phyloP scores from a whole-genome alignment of 2,888 invertebrate genomes.

The Piscicola geometra region DNA sequence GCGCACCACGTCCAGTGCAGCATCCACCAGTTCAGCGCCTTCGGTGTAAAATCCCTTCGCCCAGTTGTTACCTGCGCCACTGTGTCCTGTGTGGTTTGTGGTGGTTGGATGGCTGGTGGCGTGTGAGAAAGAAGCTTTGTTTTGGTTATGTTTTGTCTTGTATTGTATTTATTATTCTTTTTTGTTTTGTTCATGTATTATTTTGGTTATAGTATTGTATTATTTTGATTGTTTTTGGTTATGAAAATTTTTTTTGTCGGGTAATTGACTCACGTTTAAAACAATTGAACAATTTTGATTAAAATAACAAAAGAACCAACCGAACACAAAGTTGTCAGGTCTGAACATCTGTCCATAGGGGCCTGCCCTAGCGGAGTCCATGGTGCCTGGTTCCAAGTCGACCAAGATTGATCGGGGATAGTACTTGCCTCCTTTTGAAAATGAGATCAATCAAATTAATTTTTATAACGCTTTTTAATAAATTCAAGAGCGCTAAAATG shows the following conservation, averaged over 20 bases:
- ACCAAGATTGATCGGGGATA: conserved; percentile 31
- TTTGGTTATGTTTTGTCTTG: too few relatives aligned
- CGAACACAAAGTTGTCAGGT: conserved; percentile 74
- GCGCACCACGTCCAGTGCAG: conserved; percentile 52
- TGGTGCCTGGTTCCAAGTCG: conserved; percentile 90
- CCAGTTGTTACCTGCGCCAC: conserved; percentile 53
- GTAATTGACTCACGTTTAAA: not conserved
- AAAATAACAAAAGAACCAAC: not conserved
- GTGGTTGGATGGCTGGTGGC: too few relatives aligned
- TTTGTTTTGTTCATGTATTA: not conserved
- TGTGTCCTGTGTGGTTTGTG: conserved; percentile 54
- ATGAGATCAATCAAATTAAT: too few relatives aligned
- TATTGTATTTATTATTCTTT: not conserved
- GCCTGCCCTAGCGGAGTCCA: conserved; percentile 83
- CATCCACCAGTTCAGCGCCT: conserved; percentile 53
- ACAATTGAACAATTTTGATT: not conserved
- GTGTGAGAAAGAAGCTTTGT: too few relatives aligned
- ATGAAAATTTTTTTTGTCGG: not conserved
- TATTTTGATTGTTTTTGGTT: not conserved
- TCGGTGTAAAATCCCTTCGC: conserved; percentile 53
- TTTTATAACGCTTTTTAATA: too few relatives aligned
- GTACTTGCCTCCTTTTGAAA: conserved; percentile 57
- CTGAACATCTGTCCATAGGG: conserved; percentile 34
- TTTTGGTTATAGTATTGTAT: not conserved
- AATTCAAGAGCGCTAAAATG: not conserved